phyloP scores from a whole-genome alignment of 2,797 vertebrate genomes.

The Coilia nasus region DNA sequence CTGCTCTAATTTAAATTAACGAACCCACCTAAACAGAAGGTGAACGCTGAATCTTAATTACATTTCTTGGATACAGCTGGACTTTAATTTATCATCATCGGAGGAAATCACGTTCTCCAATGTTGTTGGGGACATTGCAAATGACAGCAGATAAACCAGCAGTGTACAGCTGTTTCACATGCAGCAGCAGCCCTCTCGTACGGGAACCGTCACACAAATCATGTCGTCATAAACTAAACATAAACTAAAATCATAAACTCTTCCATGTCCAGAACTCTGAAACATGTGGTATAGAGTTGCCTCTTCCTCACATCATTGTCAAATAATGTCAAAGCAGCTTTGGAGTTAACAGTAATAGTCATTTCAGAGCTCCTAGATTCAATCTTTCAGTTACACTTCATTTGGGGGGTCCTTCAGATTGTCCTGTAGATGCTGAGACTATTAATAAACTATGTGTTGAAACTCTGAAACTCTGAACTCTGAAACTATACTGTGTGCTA shows the following conservation, averaged over 20 bases:
- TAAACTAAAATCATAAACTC: not conserved
- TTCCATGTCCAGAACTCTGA: not conserved
- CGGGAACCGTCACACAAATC: not conserved
- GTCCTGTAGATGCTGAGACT: too few relatives aligned
- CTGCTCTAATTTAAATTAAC: slow-evolving; percentile 66
- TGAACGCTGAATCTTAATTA: slow-evolving; percentile 74
- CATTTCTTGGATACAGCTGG: slow-evolving; percentile 62
- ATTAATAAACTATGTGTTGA: too few relatives aligned
- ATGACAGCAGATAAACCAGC: slow-evolving; percentile 29
- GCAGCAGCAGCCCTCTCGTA: not conserved
- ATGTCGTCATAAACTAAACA: too few relatives aligned
- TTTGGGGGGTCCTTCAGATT: too few relatives aligned
- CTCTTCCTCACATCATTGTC: not conserved
- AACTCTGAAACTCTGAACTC: too few relatives aligned
- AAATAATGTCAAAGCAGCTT: not conserved
- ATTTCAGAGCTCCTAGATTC: not conserved
- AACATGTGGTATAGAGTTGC: not conserved
- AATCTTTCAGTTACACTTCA: not conserved
- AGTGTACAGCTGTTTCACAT: not conserved
- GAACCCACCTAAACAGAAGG: slow-evolving; percentile 68
- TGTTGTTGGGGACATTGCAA: slow-evolving; percentile 54
- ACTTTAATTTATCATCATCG: slow-evolving; percentile 72
- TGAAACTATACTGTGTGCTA: too few relatives aligned
- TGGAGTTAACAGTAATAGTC: not conserved
- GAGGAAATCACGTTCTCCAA: slow-evolving; percentile 59